Base-by-base conservation (phyloP, 1,140 invertebrate genomes). In the Archivesica marissinica region DNA sequence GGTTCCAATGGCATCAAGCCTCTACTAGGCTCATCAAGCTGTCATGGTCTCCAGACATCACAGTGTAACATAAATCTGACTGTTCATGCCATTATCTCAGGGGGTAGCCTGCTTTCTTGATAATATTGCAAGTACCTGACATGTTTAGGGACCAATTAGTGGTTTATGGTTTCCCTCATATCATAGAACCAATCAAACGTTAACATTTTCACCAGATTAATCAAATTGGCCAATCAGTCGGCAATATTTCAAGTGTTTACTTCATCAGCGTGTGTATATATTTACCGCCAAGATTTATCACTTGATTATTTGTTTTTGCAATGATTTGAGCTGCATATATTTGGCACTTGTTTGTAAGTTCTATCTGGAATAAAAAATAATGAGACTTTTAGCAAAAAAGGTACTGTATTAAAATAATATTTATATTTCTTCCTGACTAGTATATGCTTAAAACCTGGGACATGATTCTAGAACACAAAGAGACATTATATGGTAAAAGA, bases 141-240 rank as follows among this genome's bases (percentile, higher is more conserved):
- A 79, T 79, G 56, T 66, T 79, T 64, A 41, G 61, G 77, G 25
- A 66, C 77, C 61, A 79, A 79, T 79, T 79, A 66, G 77, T 79
- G 77, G 77, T 79, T 79, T 79, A 79, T 79, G 77, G 56, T 79
- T 23, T 44, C 30, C n/a, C 25, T 7, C 23, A 28, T 44, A 33
- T 66, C 38, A 79, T n/a, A 33, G 2, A 68, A 64, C 76, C 77
- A 66, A 79, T 79, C 77, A 79, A 64, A 25, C 25, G 28, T 25
- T 20, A 30, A 44, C 20, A 39, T 56, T 64, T 59, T 75, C 52
- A 56, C 52, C 47, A 56, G 74, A 35, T 39, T 39, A 6, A 17
- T 35, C 23, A 9, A 52, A 28, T 35, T 76, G 50, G 39, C 74
- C 74, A 76, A 76, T 76, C 74, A 56, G 30, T 39, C 20, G 54